phyloP scores from a whole-genome alignment of 2,113 vertebrate genomes.

The Cynopterus brachyotis region DNA sequence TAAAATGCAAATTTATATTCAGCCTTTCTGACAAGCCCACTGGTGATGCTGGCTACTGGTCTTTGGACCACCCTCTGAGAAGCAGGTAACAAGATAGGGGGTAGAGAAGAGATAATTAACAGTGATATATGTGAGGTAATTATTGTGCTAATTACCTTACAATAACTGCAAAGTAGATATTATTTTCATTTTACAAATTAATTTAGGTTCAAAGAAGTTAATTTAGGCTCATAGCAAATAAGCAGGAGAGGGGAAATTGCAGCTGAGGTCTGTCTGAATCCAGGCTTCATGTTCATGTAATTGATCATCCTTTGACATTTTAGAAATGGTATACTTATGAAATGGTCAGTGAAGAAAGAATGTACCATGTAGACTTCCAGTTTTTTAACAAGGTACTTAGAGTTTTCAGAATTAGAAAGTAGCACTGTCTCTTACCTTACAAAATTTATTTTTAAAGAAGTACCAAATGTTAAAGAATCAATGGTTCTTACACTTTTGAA shows the following conservation, averaged over 20 bases:
- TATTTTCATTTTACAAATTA: slow-evolving; percentile 10
- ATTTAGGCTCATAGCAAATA: not conserved
- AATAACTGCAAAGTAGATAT: not conserved
- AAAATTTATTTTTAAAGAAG: not conserved
- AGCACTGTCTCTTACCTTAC: not conserved
- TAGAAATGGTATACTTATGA: slow-evolving; percentile 8
- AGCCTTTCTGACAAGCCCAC: not conserved
- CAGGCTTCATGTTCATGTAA: not conserved
- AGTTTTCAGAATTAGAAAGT: slow-evolving; percentile 49
- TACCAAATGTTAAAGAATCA: not conserved
- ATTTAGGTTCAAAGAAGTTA: slow-evolving; percentile 27
- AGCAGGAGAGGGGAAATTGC: not conserved
- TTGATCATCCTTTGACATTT: not conserved
- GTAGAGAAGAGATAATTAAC: not conserved
- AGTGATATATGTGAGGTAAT: not conserved
- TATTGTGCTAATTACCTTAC: not conserved
- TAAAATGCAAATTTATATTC: not conserved
- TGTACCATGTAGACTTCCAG: not conserved
- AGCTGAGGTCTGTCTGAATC: not conserved
- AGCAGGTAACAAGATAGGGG: not conserved
- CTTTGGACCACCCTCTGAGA: not conserved
- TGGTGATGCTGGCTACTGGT: not conserved
- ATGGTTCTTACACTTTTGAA: not conserved
- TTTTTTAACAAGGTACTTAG: not conserved
- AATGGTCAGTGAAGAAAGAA: not conserved